A percentile compares a stretch with the other conserved stretches of the same genome.
Conservation (phyloP, 2,797 vertebrate species). For the Bryconaethiops microstoma region DNA sequence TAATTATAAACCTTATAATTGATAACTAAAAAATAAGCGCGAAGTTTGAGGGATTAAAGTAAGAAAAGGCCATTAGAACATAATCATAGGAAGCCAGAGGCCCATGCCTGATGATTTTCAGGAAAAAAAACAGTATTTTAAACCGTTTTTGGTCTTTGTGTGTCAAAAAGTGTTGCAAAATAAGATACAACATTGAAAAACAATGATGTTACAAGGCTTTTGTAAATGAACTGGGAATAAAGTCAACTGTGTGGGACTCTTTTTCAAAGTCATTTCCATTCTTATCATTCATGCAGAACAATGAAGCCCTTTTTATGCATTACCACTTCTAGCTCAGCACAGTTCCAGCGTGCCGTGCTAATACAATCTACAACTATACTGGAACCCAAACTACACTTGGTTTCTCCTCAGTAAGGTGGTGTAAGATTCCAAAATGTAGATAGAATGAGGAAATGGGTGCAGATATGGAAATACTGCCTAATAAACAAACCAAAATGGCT, state of each 20-base stretch:
- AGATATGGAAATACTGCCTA: too few relatives aligned
- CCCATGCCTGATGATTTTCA: background rate
- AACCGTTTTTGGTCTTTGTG: background rate
- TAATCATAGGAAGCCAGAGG: background rate
- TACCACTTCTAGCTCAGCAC: background rate
- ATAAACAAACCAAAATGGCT: too few relatives aligned
- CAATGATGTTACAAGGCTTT: background rate
- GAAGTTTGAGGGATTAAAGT: background rate
- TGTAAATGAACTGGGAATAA: constrained; percentile 14
- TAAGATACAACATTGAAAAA: too few relatives aligned
- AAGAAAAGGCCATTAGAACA: constrained; percentile 2
- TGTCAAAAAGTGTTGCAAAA: background rate
- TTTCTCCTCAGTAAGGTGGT: background rate
- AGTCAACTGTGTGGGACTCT: constrained; percentile 6
- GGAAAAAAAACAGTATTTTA: background rate
- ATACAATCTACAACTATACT: background rate
- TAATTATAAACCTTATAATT: background rate
- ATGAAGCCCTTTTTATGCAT: background rate
- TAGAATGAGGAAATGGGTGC: background rate
- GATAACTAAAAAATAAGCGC: background rate
- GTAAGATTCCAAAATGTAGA: background rate
- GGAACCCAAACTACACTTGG: background rate
- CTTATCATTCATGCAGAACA: constrained; percentile 26
- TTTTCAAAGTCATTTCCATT: constrained; percentile 41
- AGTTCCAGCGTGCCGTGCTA: background rate